Base-by-base conservation (phyloP, 2,888 invertebrate genomes). In the Pandemis cinnamomeana region DNA sequence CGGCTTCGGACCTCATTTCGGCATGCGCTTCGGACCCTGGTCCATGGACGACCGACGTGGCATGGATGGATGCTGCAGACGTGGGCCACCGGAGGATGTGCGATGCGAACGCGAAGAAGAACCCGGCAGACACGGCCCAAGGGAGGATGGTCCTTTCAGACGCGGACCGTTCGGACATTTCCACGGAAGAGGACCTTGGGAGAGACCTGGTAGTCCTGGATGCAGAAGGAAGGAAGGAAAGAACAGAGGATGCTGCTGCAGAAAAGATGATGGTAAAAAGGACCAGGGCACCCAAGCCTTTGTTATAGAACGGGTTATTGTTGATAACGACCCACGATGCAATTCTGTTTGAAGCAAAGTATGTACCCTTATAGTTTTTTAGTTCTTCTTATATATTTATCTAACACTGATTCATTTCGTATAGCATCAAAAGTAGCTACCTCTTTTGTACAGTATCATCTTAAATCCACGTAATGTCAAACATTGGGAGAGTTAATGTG, bases 311-410 rank as follows among this genome's bases (percentile, higher is more conserved):
- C 51, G 73, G 36, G 73, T 73, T 44, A 44, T 70, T 2, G 46
- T 68, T 2, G 69, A 66, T 13, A 63, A 51, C 27, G 69, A 69
- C 58, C 41, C 64, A 13, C 64, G 73, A 27, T 73, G 73, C 69
- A 70, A 66, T 61, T 73, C 73, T 42, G 69, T 73, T 73, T 73
- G 64, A 70, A 60, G 60, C 73, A 69, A 68, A 63, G 27, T 67
- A 53, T 53, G 67, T 67, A 61, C n/a, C 46, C 36, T 44, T 67
- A 10, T 53, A 41, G n/a, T 44, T 64, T 36, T 55, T 20, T 15
- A 58, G 7, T 48, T 8, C 15, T n/a, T 6, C 27, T 5, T 3
- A 4, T 0, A 46, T 51, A 8, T 13, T 11, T n/a, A n/a, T 60
- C 0, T 41, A 2, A 55, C 7, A 3, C 42, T 13, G 6, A 4